These are phyloP conservation scores for Myocastor coypus DNA, from an alignment of 2,113 vertebrate genomes.

Conservation along the genomic window DNA sequence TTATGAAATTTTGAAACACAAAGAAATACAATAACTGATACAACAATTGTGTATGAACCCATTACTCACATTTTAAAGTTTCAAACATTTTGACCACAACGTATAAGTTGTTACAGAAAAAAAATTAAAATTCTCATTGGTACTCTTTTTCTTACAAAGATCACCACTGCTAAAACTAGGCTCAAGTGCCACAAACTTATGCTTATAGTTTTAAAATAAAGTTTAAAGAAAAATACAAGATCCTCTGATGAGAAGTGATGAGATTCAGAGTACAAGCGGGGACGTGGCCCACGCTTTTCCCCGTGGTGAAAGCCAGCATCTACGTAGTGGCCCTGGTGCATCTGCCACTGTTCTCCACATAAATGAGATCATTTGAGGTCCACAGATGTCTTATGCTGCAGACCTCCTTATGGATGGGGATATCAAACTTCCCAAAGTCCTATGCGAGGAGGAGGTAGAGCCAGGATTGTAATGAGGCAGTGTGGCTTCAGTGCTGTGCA, in stretches of 20 bases:
- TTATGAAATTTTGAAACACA: not conserved
- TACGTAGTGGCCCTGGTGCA: accelerated
- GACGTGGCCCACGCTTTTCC: not conserved
- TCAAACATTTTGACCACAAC: slow-evolving; percentile 34
- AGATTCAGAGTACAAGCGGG: not conserved
- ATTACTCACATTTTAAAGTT: not conserved
- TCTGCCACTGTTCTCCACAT: not conserved
- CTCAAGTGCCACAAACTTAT: not conserved
- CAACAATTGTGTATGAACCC: not conserved
- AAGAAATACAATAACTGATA: not conserved
- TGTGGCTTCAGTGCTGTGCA: not conserved
- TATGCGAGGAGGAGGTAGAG: not conserved
- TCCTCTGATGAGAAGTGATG: not conserved
- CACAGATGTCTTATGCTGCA: not conserved
- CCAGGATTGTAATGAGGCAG: not conserved
- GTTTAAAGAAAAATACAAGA: not conserved
- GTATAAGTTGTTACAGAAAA: not conserved
- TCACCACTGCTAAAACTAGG: not conserved
- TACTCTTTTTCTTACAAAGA: not conserved
- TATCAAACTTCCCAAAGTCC: not conserved
- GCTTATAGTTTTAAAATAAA: not conserved
- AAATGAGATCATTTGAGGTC: not conserved
- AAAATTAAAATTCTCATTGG: not conserved
- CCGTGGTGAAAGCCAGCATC: not conserved
- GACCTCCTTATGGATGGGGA: not conserved